Evolutionary conservation across 2,797 vertebrate species (phyloP).

Genomic region (Muscicapa striata): DNA sequence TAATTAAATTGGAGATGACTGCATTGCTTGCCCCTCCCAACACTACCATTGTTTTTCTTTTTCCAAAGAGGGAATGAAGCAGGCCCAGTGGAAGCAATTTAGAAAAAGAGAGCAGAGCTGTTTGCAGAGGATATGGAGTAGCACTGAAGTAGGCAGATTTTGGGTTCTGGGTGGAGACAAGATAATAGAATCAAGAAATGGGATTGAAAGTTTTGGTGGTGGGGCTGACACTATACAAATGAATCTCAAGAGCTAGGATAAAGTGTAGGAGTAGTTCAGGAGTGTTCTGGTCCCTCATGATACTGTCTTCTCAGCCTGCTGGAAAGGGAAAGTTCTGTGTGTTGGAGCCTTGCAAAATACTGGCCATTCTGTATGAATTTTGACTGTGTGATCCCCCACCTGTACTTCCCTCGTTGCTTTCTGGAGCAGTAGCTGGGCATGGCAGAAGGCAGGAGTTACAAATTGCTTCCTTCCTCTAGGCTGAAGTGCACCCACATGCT

Average conservation of each 20-base stretch:
- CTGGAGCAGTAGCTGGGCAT: constrained; percentile 28
- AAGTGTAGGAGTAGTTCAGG: not conserved
- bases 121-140: not conserved
- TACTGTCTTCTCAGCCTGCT: not conserved
- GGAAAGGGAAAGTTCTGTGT: not conserved
- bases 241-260: not conserved
- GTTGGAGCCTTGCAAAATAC: constrained; percentile 7
- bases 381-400: not conserved
- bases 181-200: not conserved
- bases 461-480: constrained; percentile 47
- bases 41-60: not conserved
- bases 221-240: not conserved
- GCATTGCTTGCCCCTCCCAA: not conserved
- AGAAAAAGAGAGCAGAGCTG: not conserved
- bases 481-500: not conserved
- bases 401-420: not conserved
- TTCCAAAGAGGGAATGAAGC: not conserved
- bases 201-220: not conserved
- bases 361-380: not conserved
- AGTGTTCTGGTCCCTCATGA: not conserved
- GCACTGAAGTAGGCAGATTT: not conserved
- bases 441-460: not conserved
- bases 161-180: not conserved
- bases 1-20: not conserved
- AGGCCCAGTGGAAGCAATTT: not conserved